Evolutionary conservation across 2,113 vertebrate species (phyloP), one percentile per base, ranked within the genome.

Genomic region (Rhinolophus sinicus): DNA sequence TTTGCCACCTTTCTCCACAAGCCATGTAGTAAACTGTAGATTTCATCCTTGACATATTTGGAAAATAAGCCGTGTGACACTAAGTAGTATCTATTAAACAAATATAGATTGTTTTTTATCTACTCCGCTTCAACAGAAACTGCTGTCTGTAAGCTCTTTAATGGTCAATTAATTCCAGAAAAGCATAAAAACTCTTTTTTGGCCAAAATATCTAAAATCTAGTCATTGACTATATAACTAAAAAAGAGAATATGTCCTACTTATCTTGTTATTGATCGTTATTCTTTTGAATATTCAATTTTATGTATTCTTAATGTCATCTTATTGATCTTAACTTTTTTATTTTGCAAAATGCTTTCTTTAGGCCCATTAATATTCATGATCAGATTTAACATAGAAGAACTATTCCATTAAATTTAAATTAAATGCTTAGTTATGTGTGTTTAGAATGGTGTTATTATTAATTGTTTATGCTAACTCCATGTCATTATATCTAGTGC

Each of bases 381-480:
- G 76, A 91, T 88, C 35, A 86, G 35, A 94, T 13, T 33, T 93
- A 95, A 82, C 30, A 85, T 26, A 80, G 50, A 95, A 19, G 47
- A 80, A 81, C 14, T 35, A 40, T 84, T 52, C 18, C n/a, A 87
- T 91, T 96, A 14, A 76, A 90, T 96, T 67, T 38, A 47, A 47
- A 92, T 93, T 62, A 73, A 75, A 87, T 38, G 13, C 19, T 92
- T 94, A 65, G n/a, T 90, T 78, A 44, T 67, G 50, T 92, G 65
- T 81, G 24, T 90, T 96, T 96, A 92, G 60, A 65, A 77, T 4
- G 73, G 21, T 22, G 11, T 70, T 76, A 58, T 26, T 70, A 5
- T 80, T 90, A 70, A 70, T 87, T 11, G 33, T 73, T 95, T 88
- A 90, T 96, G 75, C 35, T 78, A 92, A 38, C 2, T 97, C 38